phyloP scores from a whole-genome alignment of 2,113 vertebrate species.

The Peromyscus leucopus region DNA sequence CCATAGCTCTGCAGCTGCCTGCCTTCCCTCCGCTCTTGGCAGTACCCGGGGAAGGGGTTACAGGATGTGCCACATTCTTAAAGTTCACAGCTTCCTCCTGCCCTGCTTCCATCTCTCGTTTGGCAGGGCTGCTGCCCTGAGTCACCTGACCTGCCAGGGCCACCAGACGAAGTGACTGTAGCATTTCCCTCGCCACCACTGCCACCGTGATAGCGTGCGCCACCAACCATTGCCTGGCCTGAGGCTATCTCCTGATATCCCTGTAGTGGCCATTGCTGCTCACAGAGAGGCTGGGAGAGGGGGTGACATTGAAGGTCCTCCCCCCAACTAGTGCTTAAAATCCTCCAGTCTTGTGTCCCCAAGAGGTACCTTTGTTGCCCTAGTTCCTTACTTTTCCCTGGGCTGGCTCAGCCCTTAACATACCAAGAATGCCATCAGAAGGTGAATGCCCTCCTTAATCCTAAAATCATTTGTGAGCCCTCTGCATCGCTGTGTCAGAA shows the following conservation, averaged over 20 bases:
- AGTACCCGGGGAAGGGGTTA: background rate
- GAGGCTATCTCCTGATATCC: background rate
- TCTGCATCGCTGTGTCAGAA: background rate
- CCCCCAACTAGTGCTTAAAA: background rate
- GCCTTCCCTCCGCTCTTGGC: background rate
- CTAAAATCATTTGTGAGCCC: background rate
- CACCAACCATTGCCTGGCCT: background rate
- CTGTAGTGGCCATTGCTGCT: background rate
- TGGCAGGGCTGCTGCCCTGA: background rate
- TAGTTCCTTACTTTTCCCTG: background rate
- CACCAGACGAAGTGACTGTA: background rate
- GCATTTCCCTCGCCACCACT: background rate
- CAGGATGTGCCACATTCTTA: background rate
- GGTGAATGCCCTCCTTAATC: background rate
- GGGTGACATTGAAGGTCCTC: background rate
- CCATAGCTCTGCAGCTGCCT: accelerated
- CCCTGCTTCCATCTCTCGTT: no score
- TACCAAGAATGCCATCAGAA: background rate
- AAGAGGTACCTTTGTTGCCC: background rate
- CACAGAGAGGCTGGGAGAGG: background rate
- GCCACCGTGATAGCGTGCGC: background rate
- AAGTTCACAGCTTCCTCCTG: background rate
- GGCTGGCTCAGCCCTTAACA: background rate
- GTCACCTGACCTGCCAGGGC: background rate
- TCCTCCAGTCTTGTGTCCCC: background rate